Evolutionary conservation across 2,113 vertebrate species (phyloP).

Genomic region (Promerops cafer): DNA sequence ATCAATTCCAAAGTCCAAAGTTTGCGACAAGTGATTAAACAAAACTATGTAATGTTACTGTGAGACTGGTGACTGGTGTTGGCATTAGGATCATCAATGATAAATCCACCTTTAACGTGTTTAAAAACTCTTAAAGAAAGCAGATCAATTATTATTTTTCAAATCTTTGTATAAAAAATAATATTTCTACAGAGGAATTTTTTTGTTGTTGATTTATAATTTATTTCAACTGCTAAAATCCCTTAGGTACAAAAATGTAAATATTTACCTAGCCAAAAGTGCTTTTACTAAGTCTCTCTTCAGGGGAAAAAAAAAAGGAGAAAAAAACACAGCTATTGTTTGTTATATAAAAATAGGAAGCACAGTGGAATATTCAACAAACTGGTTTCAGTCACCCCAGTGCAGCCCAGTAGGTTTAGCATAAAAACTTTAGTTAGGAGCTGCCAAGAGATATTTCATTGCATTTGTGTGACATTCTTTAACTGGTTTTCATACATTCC

Average conservation of each 20-base stretch:
- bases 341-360: conserved; percentile 16
- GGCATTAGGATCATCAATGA: not conserved
- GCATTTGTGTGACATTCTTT: conserved; percentile 12
- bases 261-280: conserved; percentile 41
- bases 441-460: conserved; percentile 2
- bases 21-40: not conserved
- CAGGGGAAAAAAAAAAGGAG: not conserved
- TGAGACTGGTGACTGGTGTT: not conserved
- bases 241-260: conserved; percentile 37
- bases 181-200: not conserved
- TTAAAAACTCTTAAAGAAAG: conserved; percentile 7
- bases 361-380: not conserved
- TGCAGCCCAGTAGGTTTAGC: not conserved
- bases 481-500: conserved; percentile 11
- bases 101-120: not conserved
- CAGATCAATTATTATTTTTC: conserved; percentile 33
- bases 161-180: conserved; percentile 49
- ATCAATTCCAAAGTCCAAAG: not conserved
- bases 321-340: not conserved
- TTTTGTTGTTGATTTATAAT: conserved; percentile 42
- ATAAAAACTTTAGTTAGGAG: not conserved
- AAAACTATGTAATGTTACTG: not conserved
- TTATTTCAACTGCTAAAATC: conserved; percentile 32
- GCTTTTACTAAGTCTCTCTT: conserved; percentile 5
- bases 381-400: not conserved